Percentiles rank a stretch among this genome's conserved stretches.
phyloP scores from a whole-genome alignment of 2,797 vertebrate genomes.

The Labroides dimidiatus region DNA sequence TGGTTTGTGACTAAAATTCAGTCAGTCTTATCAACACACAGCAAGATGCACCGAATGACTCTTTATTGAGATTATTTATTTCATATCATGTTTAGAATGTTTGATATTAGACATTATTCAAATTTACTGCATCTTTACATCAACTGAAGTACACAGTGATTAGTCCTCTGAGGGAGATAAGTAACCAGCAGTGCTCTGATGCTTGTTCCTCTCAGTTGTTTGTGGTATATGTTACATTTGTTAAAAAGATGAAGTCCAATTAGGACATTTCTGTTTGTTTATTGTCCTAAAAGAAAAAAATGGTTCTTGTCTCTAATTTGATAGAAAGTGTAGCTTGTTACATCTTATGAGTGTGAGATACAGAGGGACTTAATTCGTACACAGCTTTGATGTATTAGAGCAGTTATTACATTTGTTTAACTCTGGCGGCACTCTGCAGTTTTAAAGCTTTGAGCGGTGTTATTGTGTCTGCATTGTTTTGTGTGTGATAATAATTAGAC shows the following conservation, averaged over 20 bases:
- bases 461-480: conserved; percentile 8
- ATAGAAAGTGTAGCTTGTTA: background rate
- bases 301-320: background rate
- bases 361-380: conserved; percentile 31
- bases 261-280: background rate
- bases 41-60: too few species aligned
- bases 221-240: background rate
- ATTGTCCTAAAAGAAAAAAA: background rate
- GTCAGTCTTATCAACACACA: too few species aligned
- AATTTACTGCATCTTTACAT: too few species aligned
- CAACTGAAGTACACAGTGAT: too few species aligned
- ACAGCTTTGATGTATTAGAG: conserved; percentile 4
- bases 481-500: background rate
- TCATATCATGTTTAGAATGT: too few species aligned
- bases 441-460: background rate
- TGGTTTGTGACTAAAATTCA: too few species aligned
- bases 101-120: too few species aligned
- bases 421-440: background rate
- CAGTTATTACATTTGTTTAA: conserved; percentile 24
- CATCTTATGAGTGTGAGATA: conserved; percentile 3
- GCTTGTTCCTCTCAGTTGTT: background rate
- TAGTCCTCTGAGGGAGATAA: too few species aligned
- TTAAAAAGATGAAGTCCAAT: background rate
- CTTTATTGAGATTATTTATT: too few species aligned
- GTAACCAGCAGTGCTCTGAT: background rate